phyloP scores from a whole-genome alignment of 92 coral and sea anemone species.

The Porites evermanni region DNA sequence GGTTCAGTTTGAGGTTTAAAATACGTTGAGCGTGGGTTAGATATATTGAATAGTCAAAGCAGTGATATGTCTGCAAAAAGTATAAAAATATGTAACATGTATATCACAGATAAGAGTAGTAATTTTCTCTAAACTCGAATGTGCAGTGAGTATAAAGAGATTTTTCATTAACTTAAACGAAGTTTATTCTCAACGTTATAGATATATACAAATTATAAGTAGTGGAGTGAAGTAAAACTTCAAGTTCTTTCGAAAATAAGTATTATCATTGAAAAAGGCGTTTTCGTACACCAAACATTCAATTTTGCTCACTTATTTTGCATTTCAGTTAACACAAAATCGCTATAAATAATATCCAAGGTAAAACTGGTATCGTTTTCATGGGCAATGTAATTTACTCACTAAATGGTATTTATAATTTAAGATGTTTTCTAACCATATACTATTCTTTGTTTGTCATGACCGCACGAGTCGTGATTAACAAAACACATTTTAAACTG shows the following conservation, averaged over 20 bases:
- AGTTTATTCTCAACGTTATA: slow-evolving; percentile 27
- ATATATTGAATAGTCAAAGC: slow-evolving; percentile 13
- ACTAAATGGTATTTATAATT: slow-evolving; percentile 42
- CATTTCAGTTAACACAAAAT: slow-evolving; percentile 18
- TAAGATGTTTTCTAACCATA: background rate
- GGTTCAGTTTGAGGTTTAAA: background rate
- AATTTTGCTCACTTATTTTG: slow-evolving; percentile 32
- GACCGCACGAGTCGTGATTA: background rate
- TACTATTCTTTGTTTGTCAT: slow-evolving; percentile 13
- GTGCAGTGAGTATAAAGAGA: slow-evolving; percentile 36
- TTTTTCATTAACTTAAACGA: slow-evolving; percentile 23
- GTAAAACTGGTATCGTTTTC: slow-evolving; percentile 19
- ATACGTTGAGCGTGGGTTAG: background rate
- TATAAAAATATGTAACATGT: slow-evolving; percentile 14
- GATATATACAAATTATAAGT: slow-evolving; percentile 30
- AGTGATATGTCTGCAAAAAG: slow-evolving; percentile 7
- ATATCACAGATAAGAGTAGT: slow-evolving; percentile 8
- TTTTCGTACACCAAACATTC: slow-evolving; percentile 23
- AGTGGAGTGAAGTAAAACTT: slow-evolving; percentile 44
- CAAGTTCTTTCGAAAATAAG: slow-evolving; percentile 11
- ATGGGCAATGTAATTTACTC: slow-evolving; percentile 8
- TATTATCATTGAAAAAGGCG: slow-evolving; percentile 6
- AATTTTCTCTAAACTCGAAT: slow-evolving; percentile 39
- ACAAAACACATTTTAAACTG: background rate
- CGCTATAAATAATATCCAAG: slow-evolving; percentile 13